These are phyloP conservation scores for Ficedula albicollis DNA, from an alignment of 2,797 vertebrate genomes.

Conservation along the genomic window DNA sequence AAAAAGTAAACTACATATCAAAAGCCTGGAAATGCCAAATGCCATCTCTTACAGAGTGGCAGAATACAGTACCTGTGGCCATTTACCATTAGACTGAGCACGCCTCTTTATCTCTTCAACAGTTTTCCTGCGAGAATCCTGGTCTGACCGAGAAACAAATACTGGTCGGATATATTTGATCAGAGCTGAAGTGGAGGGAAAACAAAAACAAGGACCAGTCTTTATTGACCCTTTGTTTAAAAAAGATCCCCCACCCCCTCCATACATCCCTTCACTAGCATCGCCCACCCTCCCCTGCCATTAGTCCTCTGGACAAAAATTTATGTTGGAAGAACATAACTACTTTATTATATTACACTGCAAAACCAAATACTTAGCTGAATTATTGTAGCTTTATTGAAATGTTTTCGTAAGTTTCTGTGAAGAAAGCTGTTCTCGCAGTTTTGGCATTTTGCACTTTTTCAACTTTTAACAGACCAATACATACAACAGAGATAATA, in stretches of 20 bases:
- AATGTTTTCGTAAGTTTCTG: neutral
- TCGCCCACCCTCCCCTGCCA: rapidly evolving
- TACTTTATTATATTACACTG: neutral
- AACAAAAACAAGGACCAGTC: neutral
- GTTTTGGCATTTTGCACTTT: neutral
- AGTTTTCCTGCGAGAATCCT: constrained; percentile 93
- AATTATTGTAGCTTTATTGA: neutral
- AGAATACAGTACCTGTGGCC: constrained; percentile 88
- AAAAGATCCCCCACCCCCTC: neutral
- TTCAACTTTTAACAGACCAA: neutral
- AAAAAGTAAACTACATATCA: neutral
- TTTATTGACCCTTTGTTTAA: neutral
- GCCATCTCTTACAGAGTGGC: neutral
- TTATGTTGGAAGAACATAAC: neutral
- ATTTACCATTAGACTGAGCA: constrained; percentile 88
- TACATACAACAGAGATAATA: neutral
- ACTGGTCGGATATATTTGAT: constrained; percentile 95
- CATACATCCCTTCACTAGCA: too few species aligned
- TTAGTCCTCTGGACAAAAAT: neutral
- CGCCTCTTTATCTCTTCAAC: constrained; percentile 95
- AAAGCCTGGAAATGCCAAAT: neutral
- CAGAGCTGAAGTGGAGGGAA: constrained; percentile 80
- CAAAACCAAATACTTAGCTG: neutral
- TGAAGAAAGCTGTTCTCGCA: neutral
- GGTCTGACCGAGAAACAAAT: constrained; percentile 95